Percentiles rank a stretch among this genome's conserved stretches.
Conservation (phyloP, 2,888 invertebrate genomes). For the Diarsia mendica region DNA sequence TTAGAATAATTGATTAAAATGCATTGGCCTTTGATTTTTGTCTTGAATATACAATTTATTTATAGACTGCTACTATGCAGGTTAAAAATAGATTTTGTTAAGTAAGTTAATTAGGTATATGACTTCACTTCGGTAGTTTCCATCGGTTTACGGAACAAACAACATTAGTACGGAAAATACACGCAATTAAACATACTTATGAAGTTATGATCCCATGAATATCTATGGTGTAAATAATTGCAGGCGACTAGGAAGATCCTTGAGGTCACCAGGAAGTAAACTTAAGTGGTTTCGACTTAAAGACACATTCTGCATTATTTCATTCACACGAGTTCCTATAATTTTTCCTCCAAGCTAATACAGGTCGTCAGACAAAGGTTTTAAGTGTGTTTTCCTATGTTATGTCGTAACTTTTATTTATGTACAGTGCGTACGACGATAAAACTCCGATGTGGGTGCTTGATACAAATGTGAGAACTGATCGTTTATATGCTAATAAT, state of each 20-base stretch:
- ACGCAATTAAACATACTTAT: constrained; percentile 48
- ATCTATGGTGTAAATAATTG: constrained; percentile 57
- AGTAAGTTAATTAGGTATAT: background rate
- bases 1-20: background rate
- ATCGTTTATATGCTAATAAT: constrained; percentile 59
- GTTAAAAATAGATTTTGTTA: constrained; percentile 10
- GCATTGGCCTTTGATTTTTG: constrained; percentile 15
- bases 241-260: constrained; percentile 67
- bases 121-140: constrained; percentile 36
- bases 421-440: constrained; percentile 43
- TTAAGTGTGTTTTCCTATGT: constrained; percentile 35
- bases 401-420: constrained; percentile 29
- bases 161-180: constrained; percentile 31
- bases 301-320: constrained; percentile 53
- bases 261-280: constrained; percentile 65
- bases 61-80: background rate
- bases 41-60: constrained; percentile 10
- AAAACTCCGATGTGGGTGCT: constrained; percentile 35
- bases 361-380: background rate
- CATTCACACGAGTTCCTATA: constrained; percentile 30
- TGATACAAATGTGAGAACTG: constrained; percentile 52
- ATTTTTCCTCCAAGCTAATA: constrained; percentile 27
- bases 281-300: constrained; percentile 61
- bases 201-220: constrained; percentile 53
- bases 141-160: constrained; percentile 42